Conservation (phyloP, 2,113 vertebrate genomes). For the Struthio camelus region DNA sequence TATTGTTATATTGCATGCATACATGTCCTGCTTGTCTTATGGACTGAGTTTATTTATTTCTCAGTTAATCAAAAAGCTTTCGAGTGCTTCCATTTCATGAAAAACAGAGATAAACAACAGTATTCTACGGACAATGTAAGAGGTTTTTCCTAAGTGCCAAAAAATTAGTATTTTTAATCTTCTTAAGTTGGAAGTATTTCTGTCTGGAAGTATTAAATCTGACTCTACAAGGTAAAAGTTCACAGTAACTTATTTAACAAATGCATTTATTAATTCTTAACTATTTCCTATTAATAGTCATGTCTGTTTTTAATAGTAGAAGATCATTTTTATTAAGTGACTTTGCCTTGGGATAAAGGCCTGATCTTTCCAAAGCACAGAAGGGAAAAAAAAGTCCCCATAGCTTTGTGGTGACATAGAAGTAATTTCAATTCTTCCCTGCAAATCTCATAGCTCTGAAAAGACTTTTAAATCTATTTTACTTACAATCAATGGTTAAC, state of each 20-base stretch:
- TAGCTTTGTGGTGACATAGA: neutral
- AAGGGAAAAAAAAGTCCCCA: neutral
- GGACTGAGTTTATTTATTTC: neutral
- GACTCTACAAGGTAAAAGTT: neutral
- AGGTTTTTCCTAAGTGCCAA: neutral
- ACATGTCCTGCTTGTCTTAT: neutral
- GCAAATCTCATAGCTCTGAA: neutral
- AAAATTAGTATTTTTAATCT: neutral
- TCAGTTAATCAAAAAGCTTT: neutral
- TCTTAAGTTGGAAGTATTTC: neutral
- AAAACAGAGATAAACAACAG: neutral
- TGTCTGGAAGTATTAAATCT: neutral
- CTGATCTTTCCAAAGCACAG: neutral
- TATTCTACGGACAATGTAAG: accelerated
- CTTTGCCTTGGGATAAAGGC: neutral
- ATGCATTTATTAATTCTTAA: neutral
- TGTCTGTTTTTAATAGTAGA: neutral
- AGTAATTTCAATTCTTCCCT: neutral
- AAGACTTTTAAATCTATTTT: neutral
- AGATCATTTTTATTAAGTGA: neutral
- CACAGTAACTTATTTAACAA: neutral
- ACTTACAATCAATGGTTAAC: neutral
- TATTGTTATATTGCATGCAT: neutral
- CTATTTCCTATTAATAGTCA: neutral
- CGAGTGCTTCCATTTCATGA: neutral